Evolutionary conservation across 2,888 invertebrate species (phyloP).

Genomic region (Trissoscelio sp.): DNA sequence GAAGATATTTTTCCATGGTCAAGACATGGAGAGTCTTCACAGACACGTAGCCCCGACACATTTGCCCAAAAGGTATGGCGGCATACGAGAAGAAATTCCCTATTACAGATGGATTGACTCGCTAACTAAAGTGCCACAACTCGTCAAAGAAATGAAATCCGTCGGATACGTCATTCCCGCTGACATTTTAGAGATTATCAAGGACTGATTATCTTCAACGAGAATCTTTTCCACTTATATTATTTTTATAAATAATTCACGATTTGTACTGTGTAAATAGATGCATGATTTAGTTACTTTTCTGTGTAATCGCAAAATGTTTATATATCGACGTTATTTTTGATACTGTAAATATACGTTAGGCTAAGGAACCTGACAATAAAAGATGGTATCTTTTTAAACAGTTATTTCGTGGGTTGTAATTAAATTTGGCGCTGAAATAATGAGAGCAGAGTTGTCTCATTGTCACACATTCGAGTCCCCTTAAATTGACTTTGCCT

Average conservation of each 20-base stretch:
- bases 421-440: constrained; percentile 1
- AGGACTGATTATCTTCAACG: constrained; percentile 56
- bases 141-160: constrained; percentile 87
- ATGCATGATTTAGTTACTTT: not conserved
- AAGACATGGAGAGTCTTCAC: constrained; percentile 89
- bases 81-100: constrained; percentile 88
- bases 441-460: constrained; percentile 1
- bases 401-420: not conserved
- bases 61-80: constrained; percentile 89
- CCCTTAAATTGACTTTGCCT: constrained; percentile 7
- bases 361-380: constrained; percentile 2
- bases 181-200: constrained; percentile 70
- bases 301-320: not conserved
- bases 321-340: constrained; percentile 1
- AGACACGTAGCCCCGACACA: constrained; percentile 88
- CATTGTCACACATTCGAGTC: not conserved
- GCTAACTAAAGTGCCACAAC: constrained; percentile 85
- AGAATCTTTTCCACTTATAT: too few relatives aligned
- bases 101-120: constrained; percentile 90
- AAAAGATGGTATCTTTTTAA: not conserved
- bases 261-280: not conserved
- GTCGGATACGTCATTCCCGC: constrained; percentile 86
- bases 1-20: constrained; percentile 89
- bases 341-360: constrained; percentile 20
- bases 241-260: too few relatives aligned